Conservation (phyloP, 2,888 invertebrate genomes). For the Ethmia dodecea region DNA sequence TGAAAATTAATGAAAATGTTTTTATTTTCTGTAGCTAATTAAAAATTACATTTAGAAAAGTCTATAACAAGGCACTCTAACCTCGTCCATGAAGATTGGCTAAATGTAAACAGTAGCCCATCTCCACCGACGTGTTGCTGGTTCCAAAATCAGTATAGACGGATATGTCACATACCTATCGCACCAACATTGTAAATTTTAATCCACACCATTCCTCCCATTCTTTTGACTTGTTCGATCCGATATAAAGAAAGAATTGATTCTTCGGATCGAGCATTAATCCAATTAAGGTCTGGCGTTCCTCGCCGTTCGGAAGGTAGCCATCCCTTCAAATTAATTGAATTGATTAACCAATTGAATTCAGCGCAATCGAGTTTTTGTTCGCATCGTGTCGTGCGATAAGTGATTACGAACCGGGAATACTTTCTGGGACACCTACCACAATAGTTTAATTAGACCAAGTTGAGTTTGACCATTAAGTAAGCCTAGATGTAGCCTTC, state of each 20-base stretch:
- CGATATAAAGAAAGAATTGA: constrained; percentile 57
- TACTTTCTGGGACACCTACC: constrained; percentile 5
- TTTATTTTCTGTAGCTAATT: no score
- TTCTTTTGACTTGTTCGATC: constrained; percentile 50
- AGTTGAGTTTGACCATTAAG: no score
- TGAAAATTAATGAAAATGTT: no score
- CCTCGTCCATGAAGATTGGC: no score
- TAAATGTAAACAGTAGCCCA: no score
- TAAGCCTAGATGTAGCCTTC: no score
- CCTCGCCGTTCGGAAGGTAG: constrained; percentile 41
- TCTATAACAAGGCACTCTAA: no score
- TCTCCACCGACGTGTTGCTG: no score
- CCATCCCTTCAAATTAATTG: constrained; percentile 55
- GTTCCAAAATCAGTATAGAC: no score
- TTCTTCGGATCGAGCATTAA: constrained; percentile 47
- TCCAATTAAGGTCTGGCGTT: constrained; percentile 56
- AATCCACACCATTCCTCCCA: constrained; percentile 46
- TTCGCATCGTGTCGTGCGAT: constrained; percentile 5
- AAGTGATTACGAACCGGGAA: constrained; percentile 3
- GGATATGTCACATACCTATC: no score
- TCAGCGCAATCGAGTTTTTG: constrained; percentile 13
- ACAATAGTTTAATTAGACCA: constrained; percentile 5
- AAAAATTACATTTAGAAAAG: no score
- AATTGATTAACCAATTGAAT: constrained; percentile 72
- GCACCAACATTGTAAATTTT: no score